Evolutionary conservation across 1,140 invertebrate species (phyloP), one percentile per base, ranked within the genome.

Genomic region (Drosophila kepulauana): DNA sequence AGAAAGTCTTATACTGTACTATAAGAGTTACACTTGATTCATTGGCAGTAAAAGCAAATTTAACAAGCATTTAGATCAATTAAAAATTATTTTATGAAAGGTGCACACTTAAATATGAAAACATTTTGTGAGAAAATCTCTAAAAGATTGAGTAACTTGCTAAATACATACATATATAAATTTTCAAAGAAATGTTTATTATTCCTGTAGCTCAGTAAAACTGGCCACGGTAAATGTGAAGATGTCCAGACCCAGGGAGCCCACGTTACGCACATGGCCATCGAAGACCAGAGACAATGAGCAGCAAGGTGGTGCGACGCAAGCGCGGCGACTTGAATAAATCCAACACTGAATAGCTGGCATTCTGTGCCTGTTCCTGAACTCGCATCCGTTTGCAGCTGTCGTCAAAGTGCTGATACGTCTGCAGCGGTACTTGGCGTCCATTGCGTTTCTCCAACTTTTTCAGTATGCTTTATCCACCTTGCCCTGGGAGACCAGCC

Each of bases 361-460:
- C 94, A 59, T 94, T 94, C 33, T 94, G 93, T 30, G 95, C 94
- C 35, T 75, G 43, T 88, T 96, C 95, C 79, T 95, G 95, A 80
- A 96, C 95, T 79, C 95, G 72, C 75, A 92, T 75, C 35, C 79
- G 65, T 5, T 58, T 69, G 62, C 78, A 82, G 46, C 81, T 92
- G 33, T 91, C 77, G 38, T 94, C 94, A 78, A 97, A 97, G 78
- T 96, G 94, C 54, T 94, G 94, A 80, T 97, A 95, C 13, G 97
- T 94, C 75, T 95, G 94, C 1, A 95, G 94, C 1, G 96, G 94
- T 30, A 98, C 95, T 72, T 95, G 94, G 0, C 94, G 95, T 41
- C 95, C 94, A 92, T 98, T 98, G 13, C 97, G 95, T 66, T 94
- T 94, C 82, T 97, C 96, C 88, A 98, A 97, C 81, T 96, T 96